phyloP scores from a whole-genome alignment of 1,140 invertebrate genomes.

The Zaprionus capensis region DNA sequence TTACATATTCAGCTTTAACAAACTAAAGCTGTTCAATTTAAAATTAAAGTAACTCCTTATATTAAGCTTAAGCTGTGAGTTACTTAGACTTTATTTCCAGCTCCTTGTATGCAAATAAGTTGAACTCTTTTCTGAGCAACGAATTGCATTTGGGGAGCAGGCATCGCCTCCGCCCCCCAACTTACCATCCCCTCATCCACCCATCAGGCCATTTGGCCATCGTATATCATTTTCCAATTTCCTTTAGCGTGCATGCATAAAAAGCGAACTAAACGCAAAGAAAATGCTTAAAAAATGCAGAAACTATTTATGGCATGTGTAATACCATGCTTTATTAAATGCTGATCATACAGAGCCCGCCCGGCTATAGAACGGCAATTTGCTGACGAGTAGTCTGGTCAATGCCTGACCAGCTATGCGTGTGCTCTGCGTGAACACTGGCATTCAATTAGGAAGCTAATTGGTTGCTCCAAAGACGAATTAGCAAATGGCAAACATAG shows the following conservation, averaged over 20 bases:
- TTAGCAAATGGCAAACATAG: conserved; percentile 46
- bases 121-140: background rate
- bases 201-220: background rate
- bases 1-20: background rate
- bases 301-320: conserved; percentile 63
- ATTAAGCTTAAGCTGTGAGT: background rate
- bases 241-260: conserved; percentile 26
- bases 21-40: background rate
- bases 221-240: conserved; percentile 52
- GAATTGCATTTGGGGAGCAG: background rate
- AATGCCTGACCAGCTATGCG: conserved; percentile 22
- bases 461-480: conserved; percentile 55
- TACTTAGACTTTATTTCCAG: background rate
- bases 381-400: conserved; percentile 48
- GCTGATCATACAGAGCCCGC: conserved; percentile 52
- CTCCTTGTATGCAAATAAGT: conserved; percentile 12
- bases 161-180: too few species aligned
- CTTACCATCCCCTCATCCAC: too few species aligned
- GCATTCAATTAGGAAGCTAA: conserved; percentile 79
- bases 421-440: conserved; percentile 34
- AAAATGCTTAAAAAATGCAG: background rate
- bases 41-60: background rate
- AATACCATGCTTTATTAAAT: conserved; percentile 50
- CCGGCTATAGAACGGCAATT: too few species aligned
- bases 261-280: conserved; percentile 1